Evolutionary conservation across 1,140 invertebrate genomes (phyloP).

Genomic region (Brachionus plicatilis): DNA sequence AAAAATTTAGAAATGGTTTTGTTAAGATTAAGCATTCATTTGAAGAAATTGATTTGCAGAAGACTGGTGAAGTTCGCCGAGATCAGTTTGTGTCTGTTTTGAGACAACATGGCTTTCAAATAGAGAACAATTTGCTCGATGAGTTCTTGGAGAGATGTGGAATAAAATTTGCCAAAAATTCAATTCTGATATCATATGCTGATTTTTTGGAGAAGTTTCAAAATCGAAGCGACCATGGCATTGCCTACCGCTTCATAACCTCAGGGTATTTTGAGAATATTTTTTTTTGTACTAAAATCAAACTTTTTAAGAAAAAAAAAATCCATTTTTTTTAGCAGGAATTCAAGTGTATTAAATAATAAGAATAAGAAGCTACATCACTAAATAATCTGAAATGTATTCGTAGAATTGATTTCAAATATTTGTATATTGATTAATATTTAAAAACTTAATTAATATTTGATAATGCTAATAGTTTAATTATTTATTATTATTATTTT

Average conservation of each 20-base stretch:
- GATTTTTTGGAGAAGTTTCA: conserved; percentile 54
- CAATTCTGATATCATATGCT: conserved; percentile 47
- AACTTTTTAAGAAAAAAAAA: no score
- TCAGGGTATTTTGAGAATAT: background rate
- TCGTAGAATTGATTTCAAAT: no score
- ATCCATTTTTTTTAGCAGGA: no score
- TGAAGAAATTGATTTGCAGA: conserved; percentile 49
- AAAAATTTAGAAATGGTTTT: conserved; percentile 55
- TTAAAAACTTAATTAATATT: no score
- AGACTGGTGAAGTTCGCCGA: conserved; percentile 47
- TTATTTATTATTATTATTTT: no score
- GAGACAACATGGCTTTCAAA: conserved; percentile 46
- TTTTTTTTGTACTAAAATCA: no score
- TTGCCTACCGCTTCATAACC: conserved; percentile 52
- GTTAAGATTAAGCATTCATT: conserved; percentile 50
- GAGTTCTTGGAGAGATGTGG: conserved; percentile 52
- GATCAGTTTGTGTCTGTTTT: conserved; percentile 44
- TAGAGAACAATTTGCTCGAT: conserved; percentile 51
- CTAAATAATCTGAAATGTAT: no score
- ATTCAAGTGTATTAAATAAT: no score
- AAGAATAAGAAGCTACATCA: no score
- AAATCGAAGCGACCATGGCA: conserved; percentile 52
- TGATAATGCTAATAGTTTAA: no score
- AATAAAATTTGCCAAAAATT: conserved; percentile 45
- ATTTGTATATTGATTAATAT: no score